phyloP scores from a whole-genome alignment of 1,140 invertebrate species.

The Drusus annulatus region DNA sequence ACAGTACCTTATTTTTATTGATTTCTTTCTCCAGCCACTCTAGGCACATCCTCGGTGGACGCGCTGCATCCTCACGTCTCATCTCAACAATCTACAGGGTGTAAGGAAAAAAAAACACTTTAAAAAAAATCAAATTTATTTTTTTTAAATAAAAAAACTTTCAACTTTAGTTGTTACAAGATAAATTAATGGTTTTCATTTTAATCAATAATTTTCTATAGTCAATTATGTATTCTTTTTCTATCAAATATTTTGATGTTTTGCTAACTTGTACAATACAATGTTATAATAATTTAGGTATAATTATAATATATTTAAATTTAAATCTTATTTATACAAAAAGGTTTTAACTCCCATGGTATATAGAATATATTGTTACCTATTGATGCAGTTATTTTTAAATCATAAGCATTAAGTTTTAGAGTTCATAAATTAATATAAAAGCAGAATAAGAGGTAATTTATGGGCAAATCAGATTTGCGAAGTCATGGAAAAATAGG shows the following conservation, averaged over 20 bases:
- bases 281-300: neutral
- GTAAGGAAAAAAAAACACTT: conserved; percentile 6
- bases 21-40: neutral
- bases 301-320: conserved; percentile 2
- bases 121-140: conserved; percentile 34
- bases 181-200: neutral
- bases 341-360: neutral
- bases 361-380: neutral
- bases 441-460: no score
- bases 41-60: neutral
- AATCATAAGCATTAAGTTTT: neutral
- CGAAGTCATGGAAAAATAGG: neutral
- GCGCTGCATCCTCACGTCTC: neutral
- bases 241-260: no score
- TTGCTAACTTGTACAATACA: neutral
- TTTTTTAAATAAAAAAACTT: neutral
- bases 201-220: conserved; percentile 1
- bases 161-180: neutral
- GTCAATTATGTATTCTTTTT: neutral
- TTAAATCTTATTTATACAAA: conserved; percentile 9
- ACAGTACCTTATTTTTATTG: no score
- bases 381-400: neutral
- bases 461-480: neutral
- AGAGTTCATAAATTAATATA: neutral
- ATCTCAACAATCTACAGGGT: conserved; percentile 30